phyloP scores from a whole-genome alignment of 2,888 invertebrate genomes.

The Erynnis tages region DNA sequence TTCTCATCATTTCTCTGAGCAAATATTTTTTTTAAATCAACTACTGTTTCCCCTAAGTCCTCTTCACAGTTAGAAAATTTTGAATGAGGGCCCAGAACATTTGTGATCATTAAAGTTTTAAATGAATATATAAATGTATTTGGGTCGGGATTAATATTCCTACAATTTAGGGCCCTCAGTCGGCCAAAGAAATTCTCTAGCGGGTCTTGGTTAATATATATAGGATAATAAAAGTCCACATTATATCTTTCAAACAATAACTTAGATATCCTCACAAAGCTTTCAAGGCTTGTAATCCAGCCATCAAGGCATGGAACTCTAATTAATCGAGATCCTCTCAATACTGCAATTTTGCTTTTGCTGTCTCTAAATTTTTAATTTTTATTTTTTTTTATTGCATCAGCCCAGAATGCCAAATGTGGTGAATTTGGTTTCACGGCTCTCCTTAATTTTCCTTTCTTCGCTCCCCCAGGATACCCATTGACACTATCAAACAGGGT shows the following conservation, averaged over 20 bases:
- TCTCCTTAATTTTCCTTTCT: constrained; percentile 7
- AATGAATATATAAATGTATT: constrained; percentile 33
- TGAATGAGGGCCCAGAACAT: not conserved
- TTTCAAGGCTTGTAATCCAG: constrained; percentile 14
- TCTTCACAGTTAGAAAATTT: not conserved
- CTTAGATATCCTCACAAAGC: constrained; percentile 7
- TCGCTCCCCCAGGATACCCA: constrained; percentile 1
- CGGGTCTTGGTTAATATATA: constrained; percentile 36
- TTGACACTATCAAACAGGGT: constrained; percentile 26
- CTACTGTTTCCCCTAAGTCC: not conserved
- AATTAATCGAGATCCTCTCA: no score
- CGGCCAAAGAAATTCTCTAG: constrained; percentile 37
- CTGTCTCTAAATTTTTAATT: constrained; percentile 14
- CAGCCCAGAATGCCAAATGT: constrained; percentile 16
- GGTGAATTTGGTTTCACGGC: constrained; percentile 7
- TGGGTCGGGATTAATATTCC: constrained; percentile 35
- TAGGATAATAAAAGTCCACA: constrained; percentile 24
- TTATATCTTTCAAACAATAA: constrained; percentile 13
- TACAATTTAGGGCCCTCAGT: constrained; percentile 34
- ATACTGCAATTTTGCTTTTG: constrained; percentile 3
- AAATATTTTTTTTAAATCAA: not conserved
- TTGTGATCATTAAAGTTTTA: constrained; percentile 32
- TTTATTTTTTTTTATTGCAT: constrained; percentile 7
- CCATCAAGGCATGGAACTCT: constrained; percentile 10
- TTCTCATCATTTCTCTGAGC: not conserved